Conservation (phyloP, 2,113 vertebrate species). For the Pionites leucogaster region DNA sequence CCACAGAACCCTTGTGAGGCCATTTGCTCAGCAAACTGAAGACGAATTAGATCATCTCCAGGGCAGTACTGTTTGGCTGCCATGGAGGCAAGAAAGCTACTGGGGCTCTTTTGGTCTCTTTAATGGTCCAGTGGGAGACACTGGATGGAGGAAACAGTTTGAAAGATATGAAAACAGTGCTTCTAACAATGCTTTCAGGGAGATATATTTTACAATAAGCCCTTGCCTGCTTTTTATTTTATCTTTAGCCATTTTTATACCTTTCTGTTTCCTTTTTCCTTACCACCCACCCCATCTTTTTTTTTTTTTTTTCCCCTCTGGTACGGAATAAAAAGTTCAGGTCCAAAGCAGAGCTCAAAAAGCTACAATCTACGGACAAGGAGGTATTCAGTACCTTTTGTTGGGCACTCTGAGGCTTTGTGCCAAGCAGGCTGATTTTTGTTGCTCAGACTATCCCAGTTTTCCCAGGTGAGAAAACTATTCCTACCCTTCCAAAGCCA, state of each 20-base stretch:
- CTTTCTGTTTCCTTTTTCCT: neutral
- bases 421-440: neutral
- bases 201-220: conserved; percentile 36
- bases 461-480: neutral
- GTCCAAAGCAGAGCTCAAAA: neutral
- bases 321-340: neutral
- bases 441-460: neutral
- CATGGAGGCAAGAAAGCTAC: neutral
- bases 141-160: neutral
- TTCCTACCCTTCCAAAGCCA: neutral
- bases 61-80: neutral
- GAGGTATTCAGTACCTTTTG: neutral
- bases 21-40: neutral
- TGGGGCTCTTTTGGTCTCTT: conserved; percentile 25
- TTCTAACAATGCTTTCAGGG: conserved; percentile 15
- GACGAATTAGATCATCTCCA: conserved; percentile 1
- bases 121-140: conserved; percentile 7
- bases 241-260: neutral
- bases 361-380: neutral
- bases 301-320: neutral
- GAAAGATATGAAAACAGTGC: conserved; percentile 18
- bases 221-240: conserved; percentile 29
- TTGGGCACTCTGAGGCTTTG: neutral
- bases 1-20: neutral
- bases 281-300: too few relatives aligned